Conservation (phyloP, 2,797 vertebrate species). For the Melopsittacus undulatus region DNA sequence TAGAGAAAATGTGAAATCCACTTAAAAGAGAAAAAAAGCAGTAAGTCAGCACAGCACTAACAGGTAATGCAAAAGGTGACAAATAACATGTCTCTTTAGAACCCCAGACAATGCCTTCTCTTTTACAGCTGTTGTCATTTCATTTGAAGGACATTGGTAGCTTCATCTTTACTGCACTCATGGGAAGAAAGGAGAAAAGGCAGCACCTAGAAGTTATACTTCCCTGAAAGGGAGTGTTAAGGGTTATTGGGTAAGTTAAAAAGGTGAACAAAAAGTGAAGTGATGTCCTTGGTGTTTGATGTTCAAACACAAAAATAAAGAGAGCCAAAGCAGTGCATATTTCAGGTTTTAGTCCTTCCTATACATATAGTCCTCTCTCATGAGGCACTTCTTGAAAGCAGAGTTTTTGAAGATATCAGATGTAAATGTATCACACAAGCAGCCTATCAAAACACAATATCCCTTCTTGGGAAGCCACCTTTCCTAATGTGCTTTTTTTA, state of each 20-base stretch:
- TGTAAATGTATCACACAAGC: neutral
- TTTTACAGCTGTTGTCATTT: constrained; percentile 15
- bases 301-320: constrained; percentile 44
- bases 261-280: constrained; percentile 39
- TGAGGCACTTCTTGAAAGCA: neutral
- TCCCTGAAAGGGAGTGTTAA: constrained; percentile 22
- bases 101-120: neutral
- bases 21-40: constrained; percentile 30
- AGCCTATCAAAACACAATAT: neutral
- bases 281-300: constrained; percentile 45
- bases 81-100: constrained; percentile 6
- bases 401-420: neutral
- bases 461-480: neutral
- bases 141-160: constrained; percentile 34
- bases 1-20: constrained; percentile 29
- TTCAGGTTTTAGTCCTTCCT: constrained; percentile 22
- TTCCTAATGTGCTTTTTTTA: neutral
- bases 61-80: neutral
- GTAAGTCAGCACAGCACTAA: neutral
- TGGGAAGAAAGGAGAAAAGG: constrained; percentile 39
- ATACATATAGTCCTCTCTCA: neutral
- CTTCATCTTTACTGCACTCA: neutral
- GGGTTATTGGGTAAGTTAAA: constrained; percentile 23
- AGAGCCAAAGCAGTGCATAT: neutral
- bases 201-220: constrained; percentile 7